These are phyloP conservation scores for Sarcophaga bullata DNA, from an alignment of 1,140 invertebrate species.

Conservation along the genomic window DNA sequence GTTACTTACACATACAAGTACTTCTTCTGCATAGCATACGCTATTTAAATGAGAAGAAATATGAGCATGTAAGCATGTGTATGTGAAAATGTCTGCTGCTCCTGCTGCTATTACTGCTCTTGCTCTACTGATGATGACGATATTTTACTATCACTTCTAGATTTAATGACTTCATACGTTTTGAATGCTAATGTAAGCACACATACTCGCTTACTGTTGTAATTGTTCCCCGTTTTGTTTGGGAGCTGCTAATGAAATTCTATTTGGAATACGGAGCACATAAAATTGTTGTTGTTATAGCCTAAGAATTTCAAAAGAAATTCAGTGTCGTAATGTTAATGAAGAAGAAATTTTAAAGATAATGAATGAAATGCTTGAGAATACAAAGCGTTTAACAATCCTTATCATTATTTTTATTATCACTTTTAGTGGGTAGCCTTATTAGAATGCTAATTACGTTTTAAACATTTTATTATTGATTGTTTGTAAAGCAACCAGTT, in stretches of 20 bases:
- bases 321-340: constrained; percentile 9
- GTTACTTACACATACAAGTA: neutral
- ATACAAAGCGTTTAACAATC: neutral
- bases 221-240: neutral
- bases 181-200: neutral
- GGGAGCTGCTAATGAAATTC: neutral
- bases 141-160: constrained; percentile 7
- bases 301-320: neutral
- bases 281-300: neutral
- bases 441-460: no score
- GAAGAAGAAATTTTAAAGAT: neutral
- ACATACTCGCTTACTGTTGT: neutral
- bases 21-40: neutral
- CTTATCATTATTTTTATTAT: neutral
- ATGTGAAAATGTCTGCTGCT: no score
- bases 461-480: no score
- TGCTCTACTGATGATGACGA: neutral
- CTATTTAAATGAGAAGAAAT: neutral
- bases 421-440: no score
- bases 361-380: constrained; percentile 17
- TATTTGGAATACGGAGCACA: neutral
- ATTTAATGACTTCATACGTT: constrained; percentile 19
- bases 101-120: no score
- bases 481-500: no score
- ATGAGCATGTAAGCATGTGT: constrained; percentile 4